Base-by-base conservation (phyloP, 2,113 vertebrate species). In the Marmota flaviventris region DNA sequence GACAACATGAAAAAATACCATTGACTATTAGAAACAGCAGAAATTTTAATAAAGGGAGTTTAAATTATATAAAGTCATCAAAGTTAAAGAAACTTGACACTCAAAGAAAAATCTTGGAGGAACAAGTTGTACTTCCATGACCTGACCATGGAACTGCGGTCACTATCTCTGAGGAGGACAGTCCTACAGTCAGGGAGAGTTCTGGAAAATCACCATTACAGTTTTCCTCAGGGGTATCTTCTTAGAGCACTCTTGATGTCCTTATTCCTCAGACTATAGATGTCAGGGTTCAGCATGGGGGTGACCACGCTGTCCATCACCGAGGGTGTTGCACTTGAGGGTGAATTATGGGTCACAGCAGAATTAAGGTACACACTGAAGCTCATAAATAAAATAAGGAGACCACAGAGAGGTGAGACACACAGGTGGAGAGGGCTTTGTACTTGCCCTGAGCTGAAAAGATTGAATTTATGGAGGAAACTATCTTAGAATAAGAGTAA, bases 341-440 rank as follows among this genome's bases (percentile, higher is more conserved):
- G 32, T 29, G 67, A 37, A 11, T 78, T 85, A 2, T 93, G 72
- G 17, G 65, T 67, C 7, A 25, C 45, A 12, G 42, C 56, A n/a
- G 91, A n/a, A n/a, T n/a, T n/a, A n/a, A n/a, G n/a, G n/a, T n/a
- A n/a, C n/a, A n/a, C 65, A 58, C 89, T 93, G 5, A 91, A 34
- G 39, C n/a, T n/a, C n/a, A n/a, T n/a, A n/a, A 63, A 1, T 83
- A 83, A 29, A 97, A 97, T 24, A 97, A 69, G 29, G 58, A 96
- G 14, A 93, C 96, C 2, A 97, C 77, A 0, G 69, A 88, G 1
- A 97, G 79, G 72, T 97, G 96, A 27, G 96, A 97, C 1, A 77
- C 93, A 53, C 93, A 97, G 25, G 94, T 96, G 61, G 91, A 97
- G 20, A 93, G 86, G 1, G 97, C 94, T 39, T 96, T 96, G 39